These are phyloP conservation scores for Myrmecophaga tridactyla DNA, from an alignment of 2,113 vertebrate species.

Conservation along the genomic window DNA sequence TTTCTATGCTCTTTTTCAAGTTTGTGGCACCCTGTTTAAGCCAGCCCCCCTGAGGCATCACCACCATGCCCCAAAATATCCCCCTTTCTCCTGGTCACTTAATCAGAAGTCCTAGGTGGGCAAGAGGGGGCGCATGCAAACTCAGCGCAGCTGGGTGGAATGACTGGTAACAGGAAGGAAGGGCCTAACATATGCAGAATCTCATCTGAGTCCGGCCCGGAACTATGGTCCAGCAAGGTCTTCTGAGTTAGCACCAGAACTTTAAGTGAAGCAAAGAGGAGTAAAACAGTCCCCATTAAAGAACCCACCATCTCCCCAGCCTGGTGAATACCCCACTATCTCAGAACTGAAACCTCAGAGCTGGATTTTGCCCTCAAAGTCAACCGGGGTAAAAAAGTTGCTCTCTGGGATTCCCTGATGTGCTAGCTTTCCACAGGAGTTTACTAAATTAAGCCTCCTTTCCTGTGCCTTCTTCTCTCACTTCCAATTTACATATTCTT, in stretches of 20 bases:
- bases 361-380: not conserved
- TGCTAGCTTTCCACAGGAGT: accelerated
- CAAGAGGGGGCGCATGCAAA: not conserved
- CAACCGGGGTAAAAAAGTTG: not conserved
- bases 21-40: not conserved
- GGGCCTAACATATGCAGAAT: not conserved
- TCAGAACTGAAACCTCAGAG: not conserved
- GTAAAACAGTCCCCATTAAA: not conserved
- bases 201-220: not conserved
- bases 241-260: not conserved
- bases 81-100: not conserved
- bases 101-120: not conserved
- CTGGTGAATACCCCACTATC: not conserved
- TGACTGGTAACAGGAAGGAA: too few species aligned
- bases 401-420: not conserved
- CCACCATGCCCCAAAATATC: too few species aligned
- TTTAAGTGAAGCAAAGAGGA: not conserved
- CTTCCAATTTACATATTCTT: not conserved
- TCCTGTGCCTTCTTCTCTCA: not conserved
- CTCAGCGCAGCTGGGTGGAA: not conserved
- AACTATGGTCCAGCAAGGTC: not conserved
- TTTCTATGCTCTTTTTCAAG: too few species aligned
- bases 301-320: too few species aligned
- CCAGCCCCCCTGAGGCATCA: not conserved
- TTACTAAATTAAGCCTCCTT: not conserved